Evolutionary conservation across 2,113 vertebrate species (phyloP).

Genomic region (Urocynchramus pylzowi): DNA sequence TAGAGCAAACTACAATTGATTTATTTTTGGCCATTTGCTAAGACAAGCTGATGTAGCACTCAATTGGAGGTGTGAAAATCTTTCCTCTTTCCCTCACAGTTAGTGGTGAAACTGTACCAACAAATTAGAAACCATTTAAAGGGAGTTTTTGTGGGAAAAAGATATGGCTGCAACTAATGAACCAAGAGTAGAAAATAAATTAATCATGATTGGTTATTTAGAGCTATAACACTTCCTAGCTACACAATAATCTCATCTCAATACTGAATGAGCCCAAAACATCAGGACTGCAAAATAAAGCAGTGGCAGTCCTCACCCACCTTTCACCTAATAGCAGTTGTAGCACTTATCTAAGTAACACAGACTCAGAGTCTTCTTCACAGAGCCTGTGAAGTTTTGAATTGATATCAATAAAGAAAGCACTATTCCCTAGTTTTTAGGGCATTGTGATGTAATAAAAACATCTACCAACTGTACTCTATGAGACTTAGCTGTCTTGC

Average conservation of each 20-base stretch:
- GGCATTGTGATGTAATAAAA: not conserved
- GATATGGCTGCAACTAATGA: conserved; percentile 12
- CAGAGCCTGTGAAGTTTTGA: not conserved
- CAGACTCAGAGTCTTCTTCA: not conserved
- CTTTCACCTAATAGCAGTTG: not conserved
- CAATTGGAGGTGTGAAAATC: not conserved
- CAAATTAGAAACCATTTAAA: conserved; percentile 39
- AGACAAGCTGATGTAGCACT: conserved; percentile 22
- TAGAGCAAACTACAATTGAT: conserved; percentile 15
- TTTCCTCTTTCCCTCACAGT: not conserved
- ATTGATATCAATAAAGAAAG: not conserved
- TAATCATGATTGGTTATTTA: not conserved
- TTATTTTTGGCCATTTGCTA: conserved; percentile 39
- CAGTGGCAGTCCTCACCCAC: not conserved
- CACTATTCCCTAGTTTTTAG: not conserved
- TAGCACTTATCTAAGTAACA: not conserved
- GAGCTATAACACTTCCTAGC: not conserved
- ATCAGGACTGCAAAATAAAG: not conserved
- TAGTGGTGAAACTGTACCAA: not conserved
- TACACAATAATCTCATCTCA: not conserved
- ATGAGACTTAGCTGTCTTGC: not conserved
- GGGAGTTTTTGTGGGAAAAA: not conserved
- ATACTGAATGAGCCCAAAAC: not conserved
- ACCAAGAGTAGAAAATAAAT: not conserved
- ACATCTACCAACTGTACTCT: not conserved